These are phyloP conservation scores for Achlya flavicornis DNA, from an alignment of 2,888 invertebrate genomes.

Conservation along the genomic window DNA sequence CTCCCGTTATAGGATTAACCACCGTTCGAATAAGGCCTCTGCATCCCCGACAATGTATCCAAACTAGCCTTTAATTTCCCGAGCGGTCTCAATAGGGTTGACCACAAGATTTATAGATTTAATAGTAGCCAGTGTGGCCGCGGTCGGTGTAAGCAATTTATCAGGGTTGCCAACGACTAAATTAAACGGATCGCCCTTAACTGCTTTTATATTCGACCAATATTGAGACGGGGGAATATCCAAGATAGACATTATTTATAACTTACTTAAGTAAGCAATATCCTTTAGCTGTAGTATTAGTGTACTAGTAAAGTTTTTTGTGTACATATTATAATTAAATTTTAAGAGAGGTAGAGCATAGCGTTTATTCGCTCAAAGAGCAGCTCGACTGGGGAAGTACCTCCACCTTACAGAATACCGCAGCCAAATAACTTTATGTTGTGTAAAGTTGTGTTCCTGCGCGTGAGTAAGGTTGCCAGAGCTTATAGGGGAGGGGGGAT, in stretches of 20 bases:
- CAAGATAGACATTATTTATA: conserved; percentile 3
- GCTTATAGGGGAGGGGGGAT: too few relatives aligned
- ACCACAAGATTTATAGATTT: conserved; percentile 71
- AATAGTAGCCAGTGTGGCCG: conserved; percentile 68
- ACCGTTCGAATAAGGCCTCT: conserved; percentile 10
- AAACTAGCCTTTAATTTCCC: conserved; percentile 52
- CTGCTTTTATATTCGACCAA: conserved; percentile 53
- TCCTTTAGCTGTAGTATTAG: too few relatives aligned
- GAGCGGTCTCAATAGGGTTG: conserved; percentile 34
- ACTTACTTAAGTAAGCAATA: neutral
- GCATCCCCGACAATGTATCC: conserved; percentile 34
- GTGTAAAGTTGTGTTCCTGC: too few relatives aligned
- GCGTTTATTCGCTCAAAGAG: too few relatives aligned
- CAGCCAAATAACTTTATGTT: too few relatives aligned
- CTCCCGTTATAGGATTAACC: conserved; percentile 11
- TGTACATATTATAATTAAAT: too few relatives aligned
- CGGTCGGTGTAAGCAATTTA: conserved; percentile 58
- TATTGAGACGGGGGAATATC: neutral
- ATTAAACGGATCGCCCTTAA: conserved; percentile 65
- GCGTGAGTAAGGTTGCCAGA: too few relatives aligned
- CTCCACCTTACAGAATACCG: too few relatives aligned
- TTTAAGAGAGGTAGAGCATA: too few relatives aligned
- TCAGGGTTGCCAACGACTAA: conserved; percentile 50
- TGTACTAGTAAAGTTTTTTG: too few relatives aligned
- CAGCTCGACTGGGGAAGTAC: too few relatives aligned